These are phyloP conservation scores for Polyommatus iphigenia DNA, from an alignment of 2,888 invertebrate species.

Conservation along the genomic window DNA sequence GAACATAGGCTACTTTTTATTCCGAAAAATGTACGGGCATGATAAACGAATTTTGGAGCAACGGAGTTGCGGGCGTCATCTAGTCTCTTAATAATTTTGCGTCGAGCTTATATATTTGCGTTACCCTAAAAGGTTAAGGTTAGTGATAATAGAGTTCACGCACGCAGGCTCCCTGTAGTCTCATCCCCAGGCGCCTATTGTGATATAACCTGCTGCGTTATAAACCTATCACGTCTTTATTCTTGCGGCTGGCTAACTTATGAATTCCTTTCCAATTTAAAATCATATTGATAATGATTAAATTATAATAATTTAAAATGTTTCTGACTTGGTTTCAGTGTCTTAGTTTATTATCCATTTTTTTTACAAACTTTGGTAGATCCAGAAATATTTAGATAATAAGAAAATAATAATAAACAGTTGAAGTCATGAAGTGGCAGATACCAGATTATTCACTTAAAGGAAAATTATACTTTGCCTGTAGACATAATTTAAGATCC, in stretches of 20 bases:
- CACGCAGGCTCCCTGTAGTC: constrained; percentile 67
- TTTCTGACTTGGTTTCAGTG: neutral
- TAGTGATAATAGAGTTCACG: constrained; percentile 68
- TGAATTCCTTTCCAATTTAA: constrained; percentile 9
- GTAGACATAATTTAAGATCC: too few relatives aligned
- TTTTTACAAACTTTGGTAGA: too few relatives aligned
- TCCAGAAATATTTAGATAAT: too few relatives aligned
- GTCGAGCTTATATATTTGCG: neutral
- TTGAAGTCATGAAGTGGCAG: too few relatives aligned
- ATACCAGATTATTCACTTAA: too few relatives aligned
- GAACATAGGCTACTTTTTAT: too few relatives aligned
- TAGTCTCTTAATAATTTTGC: neutral
- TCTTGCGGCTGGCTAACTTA: constrained; percentile 2
- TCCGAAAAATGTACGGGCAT: too few relatives aligned
- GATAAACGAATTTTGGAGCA: too few relatives aligned
- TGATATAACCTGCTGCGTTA: constrained; percentile 69
- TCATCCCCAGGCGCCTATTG: constrained; percentile 69
- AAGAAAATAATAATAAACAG: too few relatives aligned
- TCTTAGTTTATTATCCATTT: neutral
- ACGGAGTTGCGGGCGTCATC: too few relatives aligned
- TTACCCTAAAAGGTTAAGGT: constrained; percentile 58
- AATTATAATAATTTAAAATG: neutral
- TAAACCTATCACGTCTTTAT: constrained; percentile 47
- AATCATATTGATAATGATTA: constrained; percentile 4
- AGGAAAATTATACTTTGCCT: too few relatives aligned